Evolutionary conservation across 2,888 invertebrate genomes (phyloP), one percentile per base, ranked within the genome.

Genomic region (Anaspis maculata): DNA sequence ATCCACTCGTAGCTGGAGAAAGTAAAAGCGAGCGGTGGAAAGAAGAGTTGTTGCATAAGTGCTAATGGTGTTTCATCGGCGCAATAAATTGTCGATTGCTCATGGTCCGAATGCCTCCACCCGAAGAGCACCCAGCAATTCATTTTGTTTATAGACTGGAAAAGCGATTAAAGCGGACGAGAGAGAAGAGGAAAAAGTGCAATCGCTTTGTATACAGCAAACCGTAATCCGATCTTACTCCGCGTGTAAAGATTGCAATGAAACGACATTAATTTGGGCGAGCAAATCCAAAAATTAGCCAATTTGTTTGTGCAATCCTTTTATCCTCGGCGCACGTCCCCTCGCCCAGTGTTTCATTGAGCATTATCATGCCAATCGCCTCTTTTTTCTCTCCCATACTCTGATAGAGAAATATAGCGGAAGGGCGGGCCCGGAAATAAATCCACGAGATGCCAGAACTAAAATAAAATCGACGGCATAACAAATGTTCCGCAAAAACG

Each of bases 401-500:
- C 47, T 47, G 52, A 55, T 52, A 34, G 48, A 56, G 56, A 62
- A 56, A 56, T 61, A 61, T 58, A 48, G 59, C 56, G 47, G 48
- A 48, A 51, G 56, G 59, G 59, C 49, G 58, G 56, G 42, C 43
- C 40, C 34, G 44, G n/a, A 49, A 49, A 61, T 61, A 60, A 60
- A 59, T 60, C 51, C 50, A n/a, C 34, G 37, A 40, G 36, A 39
- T 44, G 53, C 52, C 48, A 48, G n/a, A 51, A 49, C 51, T 49
- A 48, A 51, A 61, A 56, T 59, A 59, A 56, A 59, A 61, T 55
- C 52, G 49, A 48, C 49, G 44, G 55, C 53, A 54, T 59, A 61
- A 60, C 59, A 54, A 58, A 62, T 60, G 57, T 54, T 48, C 56
- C 53, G 50, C 54, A 61, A 60, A 61, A 61, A 57, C 58, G 57